Evolutionary conservation across 1,140 invertebrate species (phyloP).

Genomic region (Dreissena rostriformis): DNA sequence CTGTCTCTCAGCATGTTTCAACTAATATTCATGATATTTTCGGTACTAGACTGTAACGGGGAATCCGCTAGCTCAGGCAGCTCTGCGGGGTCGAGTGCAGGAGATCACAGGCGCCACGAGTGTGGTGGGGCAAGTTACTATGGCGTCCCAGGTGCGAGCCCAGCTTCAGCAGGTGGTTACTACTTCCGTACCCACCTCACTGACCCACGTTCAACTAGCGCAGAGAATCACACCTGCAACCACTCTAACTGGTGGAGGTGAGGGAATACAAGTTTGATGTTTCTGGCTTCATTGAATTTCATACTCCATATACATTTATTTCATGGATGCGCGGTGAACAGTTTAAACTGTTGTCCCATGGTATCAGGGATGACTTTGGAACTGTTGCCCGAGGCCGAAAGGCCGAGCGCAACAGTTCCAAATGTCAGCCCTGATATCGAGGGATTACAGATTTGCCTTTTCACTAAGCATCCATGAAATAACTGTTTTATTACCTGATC

Average conservation of each 20-base stretch:
- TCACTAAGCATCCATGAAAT: too few species aligned
- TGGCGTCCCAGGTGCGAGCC: constrained; percentile 64
- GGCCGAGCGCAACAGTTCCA: too few species aligned
- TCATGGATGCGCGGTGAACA: too few species aligned
- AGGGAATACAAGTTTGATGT: constrained; percentile 10
- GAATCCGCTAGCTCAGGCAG: constrained; percentile 65
- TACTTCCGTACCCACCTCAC: constrained; percentile 77
- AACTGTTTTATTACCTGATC: too few species aligned
- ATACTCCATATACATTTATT: too few species aligned
- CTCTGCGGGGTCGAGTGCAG: constrained; percentile 64
- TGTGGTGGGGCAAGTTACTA: constrained; percentile 57
- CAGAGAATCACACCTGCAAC: constrained; percentile 73
- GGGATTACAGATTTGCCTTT: too few species aligned
- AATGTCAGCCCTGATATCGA: too few species aligned
- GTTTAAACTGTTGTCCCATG: too few species aligned
- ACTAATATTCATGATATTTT: background rate
- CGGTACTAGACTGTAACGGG: constrained; percentile 70
- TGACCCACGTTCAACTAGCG: constrained; percentile 84
- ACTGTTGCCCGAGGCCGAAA: too few species aligned
- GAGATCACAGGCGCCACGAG: constrained; percentile 70
- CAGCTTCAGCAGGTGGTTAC: constrained; percentile 74
- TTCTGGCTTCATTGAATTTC: too few species aligned
- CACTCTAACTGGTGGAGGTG: constrained; percentile 56
- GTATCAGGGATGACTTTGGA: too few species aligned
- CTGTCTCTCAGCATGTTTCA: too few species aligned